Percentiles rank a stretch among this genome's conserved stretches.
These are phyloP conservation scores for Cossypha dichroa DNA, from an alignment of 2,797 vertebrate genomes.

Conservation along the genomic window DNA sequence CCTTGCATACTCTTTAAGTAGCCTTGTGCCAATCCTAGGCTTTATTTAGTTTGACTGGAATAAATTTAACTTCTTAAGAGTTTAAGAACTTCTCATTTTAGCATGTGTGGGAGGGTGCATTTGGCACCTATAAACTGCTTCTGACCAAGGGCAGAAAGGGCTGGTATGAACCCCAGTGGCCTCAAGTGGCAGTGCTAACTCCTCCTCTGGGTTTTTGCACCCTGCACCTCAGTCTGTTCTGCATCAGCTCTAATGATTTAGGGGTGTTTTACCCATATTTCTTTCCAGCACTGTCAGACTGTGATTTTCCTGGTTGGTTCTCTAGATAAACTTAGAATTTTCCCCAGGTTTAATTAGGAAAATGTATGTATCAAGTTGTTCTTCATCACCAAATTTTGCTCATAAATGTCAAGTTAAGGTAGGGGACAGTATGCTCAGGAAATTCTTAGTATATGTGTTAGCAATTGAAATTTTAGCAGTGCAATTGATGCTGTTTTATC, in stretches of 20 bases:
- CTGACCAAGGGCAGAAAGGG: background rate
- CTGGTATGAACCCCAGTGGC: background rate
- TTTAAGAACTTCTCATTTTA: slow-evolving; percentile 35
- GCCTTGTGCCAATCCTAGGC: background rate
- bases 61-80: slow-evolving; percentile 16
- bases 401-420: background rate
- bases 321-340: background rate
- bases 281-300: background rate
- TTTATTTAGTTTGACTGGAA: slow-evolving; percentile 45
- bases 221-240: background rate
- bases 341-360: background rate
- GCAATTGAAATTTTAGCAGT: background rate
- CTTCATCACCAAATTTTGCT: background rate
- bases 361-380: background rate
- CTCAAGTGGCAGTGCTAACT: background rate
- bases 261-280: background rate
- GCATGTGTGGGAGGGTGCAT: background rate
- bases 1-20: background rate
- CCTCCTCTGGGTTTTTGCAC: background rate
- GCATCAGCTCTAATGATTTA: background rate
- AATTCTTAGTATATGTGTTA: background rate
- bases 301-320: background rate
- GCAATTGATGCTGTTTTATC: background rate
- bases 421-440: background rate
- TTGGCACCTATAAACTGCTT: background rate